Evolutionary conservation across 2,797 vertebrate genomes (phyloP).

Genomic region (Characodon lateralis): DNA sequence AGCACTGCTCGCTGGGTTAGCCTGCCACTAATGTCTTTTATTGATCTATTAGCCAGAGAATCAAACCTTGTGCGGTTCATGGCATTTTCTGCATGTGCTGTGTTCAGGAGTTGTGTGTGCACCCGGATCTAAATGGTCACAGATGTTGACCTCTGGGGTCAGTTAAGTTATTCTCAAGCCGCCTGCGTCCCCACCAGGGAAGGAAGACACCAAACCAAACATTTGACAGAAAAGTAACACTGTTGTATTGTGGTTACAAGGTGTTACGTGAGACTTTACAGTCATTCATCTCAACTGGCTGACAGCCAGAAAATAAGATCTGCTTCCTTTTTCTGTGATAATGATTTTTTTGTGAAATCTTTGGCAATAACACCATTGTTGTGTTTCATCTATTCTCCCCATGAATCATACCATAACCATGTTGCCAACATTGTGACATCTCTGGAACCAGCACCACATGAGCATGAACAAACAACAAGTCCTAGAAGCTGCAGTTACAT

Average conservation of each 20-base stretch:
- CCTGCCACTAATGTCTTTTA: slow-evolving; percentile 78
- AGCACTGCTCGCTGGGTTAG: slow-evolving; percentile 73
- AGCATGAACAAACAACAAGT: slow-evolving; percentile 9
- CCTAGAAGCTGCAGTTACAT: slow-evolving; percentile 2
- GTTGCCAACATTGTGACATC: slow-evolving; percentile 21
- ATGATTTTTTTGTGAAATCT: slow-evolving; percentile 14
- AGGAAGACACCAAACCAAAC: slow-evolving; percentile 39
- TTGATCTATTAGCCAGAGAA: slow-evolving; percentile 77
- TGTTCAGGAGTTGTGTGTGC: slow-evolving; percentile 23
- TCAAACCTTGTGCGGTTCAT: slow-evolving; percentile 57
- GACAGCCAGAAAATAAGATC: slow-evolving; percentile 17
- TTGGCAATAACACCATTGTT: not conserved
- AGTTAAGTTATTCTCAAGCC: slow-evolving; percentile 33
- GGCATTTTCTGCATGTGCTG: slow-evolving; percentile 41
- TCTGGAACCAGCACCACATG: slow-evolving; percentile 2
- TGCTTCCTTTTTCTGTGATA: slow-evolving; percentile 10
- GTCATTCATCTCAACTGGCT: slow-evolving; percentile 19
- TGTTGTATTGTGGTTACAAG: slow-evolving; percentile 39
- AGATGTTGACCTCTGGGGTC: slow-evolving; percentile 63
- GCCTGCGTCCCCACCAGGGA: slow-evolving; percentile 9
- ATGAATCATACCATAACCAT: slow-evolving; percentile 12
- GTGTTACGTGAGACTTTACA: slow-evolving; percentile 27
- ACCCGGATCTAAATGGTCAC: slow-evolving; percentile 47
- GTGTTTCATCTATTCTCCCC: slow-evolving; percentile 3
- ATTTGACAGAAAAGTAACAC: slow-evolving; percentile 18